Evolutionary conservation across 2,888 invertebrate species (phyloP), one percentile per base, ranked within the genome.

Genomic region (Noctua fimbriata): DNA sequence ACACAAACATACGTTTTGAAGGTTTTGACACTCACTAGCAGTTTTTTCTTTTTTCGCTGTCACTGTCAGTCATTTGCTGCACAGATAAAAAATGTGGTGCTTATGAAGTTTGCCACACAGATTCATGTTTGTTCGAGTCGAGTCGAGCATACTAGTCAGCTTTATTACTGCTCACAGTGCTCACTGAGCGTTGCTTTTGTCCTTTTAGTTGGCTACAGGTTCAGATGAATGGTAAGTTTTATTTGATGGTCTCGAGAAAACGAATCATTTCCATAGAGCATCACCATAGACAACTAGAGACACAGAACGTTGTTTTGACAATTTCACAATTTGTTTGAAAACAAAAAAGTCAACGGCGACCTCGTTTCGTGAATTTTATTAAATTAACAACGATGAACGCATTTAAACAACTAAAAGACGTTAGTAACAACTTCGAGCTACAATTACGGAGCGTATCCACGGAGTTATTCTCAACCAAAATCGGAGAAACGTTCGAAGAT

Each of bases 351-450:
- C 44, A 72, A 72, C 79, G 79, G 83, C 21, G 21, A 9, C 1
- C 1, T 44, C n/a, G 24, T 18, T 0, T 36, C 21, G 65, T 58
- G 6, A 32, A 14, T 24, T n/a, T 1, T 16, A 32, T 16, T 5
- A 44, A n/a, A n/a, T 10, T 10, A 36, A 60, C n/a, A 66, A 18
- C 24, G 36, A 95, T 96, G 96, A 86, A 94, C 18, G 94, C 90
- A 0, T 96, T 94, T 88, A 93, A 89, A 90, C 89, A 87, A 21
- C 89, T 96, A 76, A 90, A 91, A 84, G 94, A 96, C 73, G 87
- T 93, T 3, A 93, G 96, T 76, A 91, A 88, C 71, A 87, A 88
- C 36, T 95, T 96, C 49, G 94, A 94, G 80, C 89, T 92, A 69
- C 93, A 95, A 52, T 78, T 95, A 60, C 91, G 81, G 5, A 86